Conservation (phyloP, 2,797 vertebrate genomes). For the Alosa sapidissima region DNA sequence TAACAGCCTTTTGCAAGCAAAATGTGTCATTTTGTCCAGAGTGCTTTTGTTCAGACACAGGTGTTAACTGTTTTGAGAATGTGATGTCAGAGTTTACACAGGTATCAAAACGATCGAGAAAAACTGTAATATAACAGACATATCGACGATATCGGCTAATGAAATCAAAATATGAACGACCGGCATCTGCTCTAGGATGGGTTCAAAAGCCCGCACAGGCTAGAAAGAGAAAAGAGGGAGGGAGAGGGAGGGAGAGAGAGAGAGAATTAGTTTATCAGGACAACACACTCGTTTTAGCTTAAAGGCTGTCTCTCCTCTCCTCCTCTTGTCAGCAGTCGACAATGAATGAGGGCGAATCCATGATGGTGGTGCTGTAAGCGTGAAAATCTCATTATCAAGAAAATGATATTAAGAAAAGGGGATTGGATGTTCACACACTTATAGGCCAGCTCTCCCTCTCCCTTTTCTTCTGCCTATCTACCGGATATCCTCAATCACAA, state of each 20-base stretch:
- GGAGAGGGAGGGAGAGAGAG: not conserved
- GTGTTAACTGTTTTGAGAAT: no score
- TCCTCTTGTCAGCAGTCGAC: not conserved
- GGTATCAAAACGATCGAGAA: no score
- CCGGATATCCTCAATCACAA: not conserved
- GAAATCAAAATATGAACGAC: not conserved
- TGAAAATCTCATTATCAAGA: constrained; percentile 8
- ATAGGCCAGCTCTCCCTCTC: not conserved
- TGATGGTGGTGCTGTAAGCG: not conserved
- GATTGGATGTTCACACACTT: not conserved
- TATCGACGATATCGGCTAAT: not conserved
- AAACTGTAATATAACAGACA: not conserved
- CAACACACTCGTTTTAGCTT: not conserved
- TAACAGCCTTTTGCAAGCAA: no score
- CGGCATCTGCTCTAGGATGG: not conserved
- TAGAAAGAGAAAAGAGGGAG: not conserved
- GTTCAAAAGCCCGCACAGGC: not conserved
- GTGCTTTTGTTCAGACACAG: no score
- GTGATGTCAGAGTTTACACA: no score
- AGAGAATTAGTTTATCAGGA: not conserved
- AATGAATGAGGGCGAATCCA: not conserved
- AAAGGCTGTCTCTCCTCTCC: not conserved
- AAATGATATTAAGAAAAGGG: not conserved
- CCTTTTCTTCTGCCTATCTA: not conserved
- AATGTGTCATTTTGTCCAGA: no score